Evolutionary conservation across 2,113 vertebrate species (phyloP), one percentile per base, ranked within the genome.

Genomic region (Uropsilus gracilis): DNA sequence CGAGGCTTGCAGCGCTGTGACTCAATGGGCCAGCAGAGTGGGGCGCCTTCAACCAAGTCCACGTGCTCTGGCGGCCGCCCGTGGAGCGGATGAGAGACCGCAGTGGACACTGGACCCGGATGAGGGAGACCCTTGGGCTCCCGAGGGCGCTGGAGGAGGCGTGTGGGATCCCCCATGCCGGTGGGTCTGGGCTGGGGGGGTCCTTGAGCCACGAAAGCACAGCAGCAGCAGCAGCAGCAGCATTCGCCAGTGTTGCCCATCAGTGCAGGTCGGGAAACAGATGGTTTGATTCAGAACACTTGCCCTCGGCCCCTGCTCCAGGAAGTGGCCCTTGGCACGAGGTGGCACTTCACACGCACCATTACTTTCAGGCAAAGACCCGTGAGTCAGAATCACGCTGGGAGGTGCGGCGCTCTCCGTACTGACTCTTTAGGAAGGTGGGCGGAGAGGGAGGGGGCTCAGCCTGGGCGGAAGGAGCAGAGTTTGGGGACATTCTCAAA

Each of bases 331-430:
- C 64, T 94, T 86, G 81, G 69, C 77, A 93, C 90, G 91, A 81
- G 66, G 89, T 66, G 66, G 57, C 53, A 37, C 42, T 71, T 90
- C 61, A 63, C 53, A 82, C 0, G 59, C 75, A 50, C 92, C 84
- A 80, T 97, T 93, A 92, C 92, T 95, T 95, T 81, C 55, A 86
- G 94, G 93, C 64, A 94, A 89, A 89, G 42, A 73, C 71, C 93
- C 3, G 4, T 94, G 89, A 95, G 86, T 96, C 94, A 93, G 93
- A 87, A 72, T 89, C 93, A 78, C 95, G 68, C 30, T 34, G 64
- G 89, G 94, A 86, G 93, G 71, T 39, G 50, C 59, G 50, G 66
- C n/a, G 75, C 80, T 91, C 92, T 91, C 71, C 84, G 64, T 86
- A 72, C 89, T 34, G 90, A 76, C 78, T 63, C 89, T 55, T 87